Percentiles rank a stretch among this genome's conserved stretches.
Evolutionary conservation across 2,113 vertebrate genomes (phyloP).

Genomic region (Chaenogobius annularis): DNA sequence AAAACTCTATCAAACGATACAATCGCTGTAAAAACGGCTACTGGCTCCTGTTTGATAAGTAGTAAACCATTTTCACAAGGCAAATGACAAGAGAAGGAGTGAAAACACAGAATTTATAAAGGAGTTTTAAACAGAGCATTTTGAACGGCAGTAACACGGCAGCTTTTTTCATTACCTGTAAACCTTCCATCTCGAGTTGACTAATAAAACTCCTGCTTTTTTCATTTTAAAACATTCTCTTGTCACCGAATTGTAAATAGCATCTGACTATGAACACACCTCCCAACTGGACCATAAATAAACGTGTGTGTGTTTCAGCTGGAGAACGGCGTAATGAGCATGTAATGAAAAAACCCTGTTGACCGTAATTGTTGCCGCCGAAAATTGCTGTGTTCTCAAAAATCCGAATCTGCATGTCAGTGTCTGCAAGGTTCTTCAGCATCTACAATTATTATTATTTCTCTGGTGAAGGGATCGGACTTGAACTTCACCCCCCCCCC

Average conservation of each 20-base stretch:
- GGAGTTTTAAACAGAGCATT: not conserved
- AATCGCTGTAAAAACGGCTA: too few species aligned
- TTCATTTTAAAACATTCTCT: not conserved
- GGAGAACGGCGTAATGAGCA: constrained; percentile 21
- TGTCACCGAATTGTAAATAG: not conserved
- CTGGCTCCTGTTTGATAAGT: too few species aligned
- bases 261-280: not conserved
- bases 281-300: constrained; percentile 15
- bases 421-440: constrained; percentile 32
- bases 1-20: too few species aligned
- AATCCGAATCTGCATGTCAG: constrained; percentile 35
- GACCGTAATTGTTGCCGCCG: constrained; percentile 47
- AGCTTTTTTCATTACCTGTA: not conserved
- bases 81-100: too few species aligned
- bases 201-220: not conserved
- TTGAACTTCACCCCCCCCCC: constrained; percentile 50
- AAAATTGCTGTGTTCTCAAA: constrained; percentile 55
- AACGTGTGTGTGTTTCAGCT: constrained; percentile 38
- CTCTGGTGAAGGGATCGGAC: constrained; percentile 47
- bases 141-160: not conserved
- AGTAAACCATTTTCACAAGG: too few species aligned
- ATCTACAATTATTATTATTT: constrained; percentile 63
- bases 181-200: not conserved
- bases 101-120: not conserved
- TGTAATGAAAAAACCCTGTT: constrained; percentile 45